These are phyloP conservation scores for Actinemys pallida DNA, from an alignment of 2,113 vertebrate species.

Conservation along the genomic window DNA sequence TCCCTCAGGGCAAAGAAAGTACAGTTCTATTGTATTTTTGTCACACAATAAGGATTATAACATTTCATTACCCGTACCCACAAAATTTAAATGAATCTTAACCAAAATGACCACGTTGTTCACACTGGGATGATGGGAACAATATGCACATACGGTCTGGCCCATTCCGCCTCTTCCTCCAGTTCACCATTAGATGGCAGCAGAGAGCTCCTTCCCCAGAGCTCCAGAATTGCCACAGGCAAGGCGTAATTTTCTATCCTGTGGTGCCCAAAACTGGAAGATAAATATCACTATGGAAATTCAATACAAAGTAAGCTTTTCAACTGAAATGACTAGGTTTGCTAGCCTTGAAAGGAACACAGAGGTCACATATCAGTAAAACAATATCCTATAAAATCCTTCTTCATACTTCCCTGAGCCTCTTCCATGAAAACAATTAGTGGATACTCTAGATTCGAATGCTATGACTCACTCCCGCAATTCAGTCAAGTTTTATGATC, in stretches of 20 bases:
- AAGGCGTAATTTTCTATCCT: not conserved
- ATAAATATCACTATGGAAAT: not conserved
- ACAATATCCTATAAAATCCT: conserved; percentile 53
- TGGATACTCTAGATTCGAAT: conserved; percentile 74
- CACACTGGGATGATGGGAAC: not conserved
- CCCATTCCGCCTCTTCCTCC: not conserved
- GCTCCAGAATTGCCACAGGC: not conserved
- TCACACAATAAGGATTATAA: not conserved
- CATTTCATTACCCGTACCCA: not conserved
- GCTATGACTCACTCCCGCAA: conserved; percentile 55
- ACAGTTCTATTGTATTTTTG: not conserved
- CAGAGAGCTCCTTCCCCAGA: not conserved
- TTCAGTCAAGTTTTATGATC: conserved; percentile 26
- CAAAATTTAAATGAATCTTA: not conserved
- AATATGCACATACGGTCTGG: not conserved
- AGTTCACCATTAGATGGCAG: not conserved
- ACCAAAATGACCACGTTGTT: not conserved
- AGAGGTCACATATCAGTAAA: conserved; percentile 48
- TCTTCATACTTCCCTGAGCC: conserved; percentile 27
- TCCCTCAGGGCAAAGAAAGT: not conserved
- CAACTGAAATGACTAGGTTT: not conserved
- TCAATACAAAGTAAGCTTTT: not conserved
- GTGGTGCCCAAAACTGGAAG: not conserved
- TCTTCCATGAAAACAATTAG: conserved; percentile 65
- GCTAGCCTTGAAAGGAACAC: not conserved